A percentile compares a stretch with the other conserved stretches of the same genome.
These are phyloP conservation scores for Brienomyrus longianalis DNA, from an alignment of 2,113 vertebrate genomes.

Conservation along the genomic window DNA sequence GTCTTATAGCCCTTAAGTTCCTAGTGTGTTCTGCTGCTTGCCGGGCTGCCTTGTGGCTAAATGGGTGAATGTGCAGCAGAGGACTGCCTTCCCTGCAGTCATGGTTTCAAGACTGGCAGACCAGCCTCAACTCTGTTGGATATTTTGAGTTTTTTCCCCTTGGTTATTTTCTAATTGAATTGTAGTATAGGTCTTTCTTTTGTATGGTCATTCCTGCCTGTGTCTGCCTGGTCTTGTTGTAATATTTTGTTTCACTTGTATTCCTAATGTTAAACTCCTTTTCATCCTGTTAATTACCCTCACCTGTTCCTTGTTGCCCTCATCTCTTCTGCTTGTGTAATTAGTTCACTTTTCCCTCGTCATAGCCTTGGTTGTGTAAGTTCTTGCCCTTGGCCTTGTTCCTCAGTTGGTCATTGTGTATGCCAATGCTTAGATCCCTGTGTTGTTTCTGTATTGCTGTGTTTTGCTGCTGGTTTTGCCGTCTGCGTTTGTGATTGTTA, in stretches of 20 bases:
- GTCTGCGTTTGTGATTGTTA: no score
- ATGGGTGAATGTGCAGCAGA: not conserved
- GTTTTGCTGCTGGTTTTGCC: no score
- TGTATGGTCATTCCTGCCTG: not conserved
- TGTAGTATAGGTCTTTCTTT: not conserved
- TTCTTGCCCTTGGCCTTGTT: no score
- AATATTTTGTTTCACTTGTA: not conserved
- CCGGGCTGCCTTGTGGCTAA: not conserved
- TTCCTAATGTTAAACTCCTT: not conserved
- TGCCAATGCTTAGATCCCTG: no score
- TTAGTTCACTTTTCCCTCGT: no score
- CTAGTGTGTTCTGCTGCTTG: not conserved
- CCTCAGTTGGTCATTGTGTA: no score
- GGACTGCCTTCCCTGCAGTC: not conserved
- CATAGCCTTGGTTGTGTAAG: no score
- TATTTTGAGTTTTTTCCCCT: not conserved
- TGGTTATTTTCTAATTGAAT: not conserved
- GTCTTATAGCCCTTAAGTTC: not conserved
- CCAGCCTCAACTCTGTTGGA: not conserved
- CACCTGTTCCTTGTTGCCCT: no score
- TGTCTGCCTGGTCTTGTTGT: not conserved
- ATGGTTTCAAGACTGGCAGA: not conserved
- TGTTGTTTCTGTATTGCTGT: no score
- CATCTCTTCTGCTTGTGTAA: no score
- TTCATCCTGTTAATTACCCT: not conserved